Base-by-base conservation (phyloP, 2,797 vertebrate genomes). In the Pseudopleuronectes americanus region DNA sequence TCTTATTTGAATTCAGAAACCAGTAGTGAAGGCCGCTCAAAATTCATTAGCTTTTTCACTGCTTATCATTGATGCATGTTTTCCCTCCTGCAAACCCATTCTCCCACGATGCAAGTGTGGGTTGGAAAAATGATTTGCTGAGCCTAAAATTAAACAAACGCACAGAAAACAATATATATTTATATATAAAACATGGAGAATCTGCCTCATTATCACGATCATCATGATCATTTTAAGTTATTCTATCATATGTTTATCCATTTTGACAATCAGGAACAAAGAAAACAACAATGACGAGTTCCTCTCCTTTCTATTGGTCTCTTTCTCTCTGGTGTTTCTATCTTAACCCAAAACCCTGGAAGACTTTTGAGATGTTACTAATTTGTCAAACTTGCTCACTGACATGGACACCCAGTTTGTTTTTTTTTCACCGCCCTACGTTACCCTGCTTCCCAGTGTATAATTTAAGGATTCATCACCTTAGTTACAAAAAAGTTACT, bases 241-340 rank as follows among this genome's bases (percentile, higher is more conserved):
- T 64, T 54, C 62, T 60, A 64, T 73, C 43, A 73, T 86, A 74
- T 74, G 69, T 83, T 84, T 64, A 81, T 69, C 84, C 73, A 69
- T 86, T 80, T 81, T 84, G 79, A 91, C 70, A 23, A 64, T 81
- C 67, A 56, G 59, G 57, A 71, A 89, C 64, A 70, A 87, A 83
- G 68, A 87, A 89, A 91, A 87, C 68, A 86, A 92, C 83, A 66
- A 89, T 90, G 81, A 86, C 90, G 85, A 89, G 88, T 87, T 92
- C 93, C 91, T 92, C 92, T 90, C 89, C 76, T 85, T 82, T 87
- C 85, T 80, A 69, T 84, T 86, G 61, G 58, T 86, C 88, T 89
- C 81, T 86, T 75, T 85, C 77, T 87, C 76, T 90, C 84, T 66
- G 57, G 60, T 69, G 48, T 81, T 72, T 87, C 77, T 67, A 64